A percentile compares a stretch with the other conserved stretches of the same genome.
These are phyloP conservation scores for Damaliscus lunatus DNA, from an alignment of 2,113 vertebrate genomes.

Conservation along the genomic window DNA sequence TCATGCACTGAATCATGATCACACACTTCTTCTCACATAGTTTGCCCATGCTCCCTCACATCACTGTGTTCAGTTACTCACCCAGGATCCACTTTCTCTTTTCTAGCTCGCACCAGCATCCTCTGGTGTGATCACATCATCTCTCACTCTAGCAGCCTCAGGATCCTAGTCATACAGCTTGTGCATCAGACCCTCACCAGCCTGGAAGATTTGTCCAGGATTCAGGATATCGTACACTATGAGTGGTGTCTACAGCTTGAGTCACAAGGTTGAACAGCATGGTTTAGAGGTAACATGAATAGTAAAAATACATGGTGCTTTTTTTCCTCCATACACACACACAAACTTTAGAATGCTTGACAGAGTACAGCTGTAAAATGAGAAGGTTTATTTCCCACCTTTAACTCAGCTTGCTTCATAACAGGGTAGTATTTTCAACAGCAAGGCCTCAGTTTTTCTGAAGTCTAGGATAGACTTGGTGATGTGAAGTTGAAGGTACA, in stretches of 20 bases:
- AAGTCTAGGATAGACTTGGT: not conserved
- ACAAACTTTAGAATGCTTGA: not conserved
- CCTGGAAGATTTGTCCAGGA: not conserved
- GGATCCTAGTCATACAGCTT: not conserved
- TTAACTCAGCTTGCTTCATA: not conserved
- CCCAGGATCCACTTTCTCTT: not conserved
- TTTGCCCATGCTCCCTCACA: not conserved
- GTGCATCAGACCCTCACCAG: not conserved
- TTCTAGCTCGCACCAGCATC: not conserved
- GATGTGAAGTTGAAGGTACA: not conserved
- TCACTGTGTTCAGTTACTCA: not conserved
- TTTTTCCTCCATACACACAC: not conserved
- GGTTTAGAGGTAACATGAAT: not conserved
- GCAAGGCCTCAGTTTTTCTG: not conserved
- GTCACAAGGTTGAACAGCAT: not conserved
- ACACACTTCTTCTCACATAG: not conserved
- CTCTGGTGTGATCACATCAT: not conserved
- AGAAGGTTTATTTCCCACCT: not conserved
- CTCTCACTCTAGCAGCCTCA: not conserved
- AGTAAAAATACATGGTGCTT: not conserved
- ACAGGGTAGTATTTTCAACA: not conserved
- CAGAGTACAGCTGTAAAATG: not conserved
- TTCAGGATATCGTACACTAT: not conserved
- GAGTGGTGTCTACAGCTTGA: not conserved
- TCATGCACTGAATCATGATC: not conserved